Evolutionary conservation across 2,113 vertebrate species (phyloP).

Genomic region (Proteles cristata): DNA sequence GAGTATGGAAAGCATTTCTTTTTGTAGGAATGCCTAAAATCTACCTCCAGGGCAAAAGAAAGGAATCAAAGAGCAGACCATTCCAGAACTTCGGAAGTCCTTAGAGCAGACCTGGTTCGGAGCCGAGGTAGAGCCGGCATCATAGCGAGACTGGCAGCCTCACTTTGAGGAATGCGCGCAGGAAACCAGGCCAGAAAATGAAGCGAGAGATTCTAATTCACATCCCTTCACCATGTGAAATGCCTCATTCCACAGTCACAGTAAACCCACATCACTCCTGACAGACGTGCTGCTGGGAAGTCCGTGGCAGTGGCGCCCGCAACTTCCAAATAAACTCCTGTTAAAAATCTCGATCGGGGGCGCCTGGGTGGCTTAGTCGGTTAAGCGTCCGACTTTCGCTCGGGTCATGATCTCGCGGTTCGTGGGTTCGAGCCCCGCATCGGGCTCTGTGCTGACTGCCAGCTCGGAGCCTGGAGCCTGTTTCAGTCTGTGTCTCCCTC

Average conservation of each 20-base stretch:
- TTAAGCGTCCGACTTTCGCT: too few relatives aligned
- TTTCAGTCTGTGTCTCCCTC: too few relatives aligned
- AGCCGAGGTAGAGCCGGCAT: background rate
- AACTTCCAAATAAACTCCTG: background rate
- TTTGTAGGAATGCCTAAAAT: background rate
- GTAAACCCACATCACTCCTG: rapidly evolving
- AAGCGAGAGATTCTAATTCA: background rate
- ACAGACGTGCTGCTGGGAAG: background rate
- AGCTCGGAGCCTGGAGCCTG: too few relatives aligned
- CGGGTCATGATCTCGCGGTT: too few relatives aligned
- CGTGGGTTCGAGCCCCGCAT: too few relatives aligned
- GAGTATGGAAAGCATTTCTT: constrained; percentile 55
- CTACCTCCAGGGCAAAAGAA: background rate
- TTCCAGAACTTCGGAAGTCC: background rate
- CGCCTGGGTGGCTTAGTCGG: too few relatives aligned
- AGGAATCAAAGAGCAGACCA: background rate
- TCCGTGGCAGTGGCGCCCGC: background rate
- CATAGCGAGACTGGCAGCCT: rapidly evolving
- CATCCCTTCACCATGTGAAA: rapidly evolving
- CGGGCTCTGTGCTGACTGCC: too few relatives aligned
- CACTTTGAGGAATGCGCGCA: background rate
- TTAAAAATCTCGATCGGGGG: background rate
- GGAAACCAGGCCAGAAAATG: background rate
- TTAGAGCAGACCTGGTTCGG: background rate
- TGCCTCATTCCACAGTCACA: too few relatives aligned